Base-by-base conservation (phyloP, 1,140 invertebrate species). In the Spodoptera litura region DNA sequence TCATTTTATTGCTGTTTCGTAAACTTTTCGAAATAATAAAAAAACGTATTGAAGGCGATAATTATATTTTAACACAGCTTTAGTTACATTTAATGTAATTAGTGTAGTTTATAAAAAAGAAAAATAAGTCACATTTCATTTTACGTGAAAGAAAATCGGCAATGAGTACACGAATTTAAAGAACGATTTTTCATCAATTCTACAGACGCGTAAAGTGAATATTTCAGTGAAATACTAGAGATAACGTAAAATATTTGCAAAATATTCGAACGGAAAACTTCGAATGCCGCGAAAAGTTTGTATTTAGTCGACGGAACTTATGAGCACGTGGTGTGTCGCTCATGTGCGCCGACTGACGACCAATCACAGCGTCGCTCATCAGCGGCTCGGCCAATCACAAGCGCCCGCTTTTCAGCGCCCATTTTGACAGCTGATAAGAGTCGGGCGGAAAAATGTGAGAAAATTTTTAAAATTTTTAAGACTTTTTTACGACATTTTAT, bases 261-360 rank as follows among this genome's bases (percentile, higher is more conserved):
- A 56, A 70, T 31, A 78, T 38, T 27, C 51, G 58, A 49, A 75
- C 73, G 51, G 6, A 75, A 53, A 15, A 75, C 44, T 35, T 53
- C 49, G 20, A 35, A 70, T 61, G 58, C 78, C 88, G 86, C 73
- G 83, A 89, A 92, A 92, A 91, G 85, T 89, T 90, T 86, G 64
- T 64, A 86, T 83, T 88, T 85, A 58, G 71, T 83, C 73, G 56
- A 80, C 82, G 88, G 88, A 93, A 93, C 93, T 94, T 89, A 94
- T 94, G 82, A 94, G 93, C 93, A 94, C 89, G 89, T 93, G 91
- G 86, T 68, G 68, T 80, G 87, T 92, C 91, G 91, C 91, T 93
- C 81, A 93, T 93, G 85, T 91, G 91, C 81, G 81, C 84, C 85
- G 66, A 10, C 74, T 44, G 82, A 51, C 82, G 83, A 79, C 92